phyloP scores from a whole-genome alignment of 2,113 vertebrate genomes.

The Athene noctua region DNA sequence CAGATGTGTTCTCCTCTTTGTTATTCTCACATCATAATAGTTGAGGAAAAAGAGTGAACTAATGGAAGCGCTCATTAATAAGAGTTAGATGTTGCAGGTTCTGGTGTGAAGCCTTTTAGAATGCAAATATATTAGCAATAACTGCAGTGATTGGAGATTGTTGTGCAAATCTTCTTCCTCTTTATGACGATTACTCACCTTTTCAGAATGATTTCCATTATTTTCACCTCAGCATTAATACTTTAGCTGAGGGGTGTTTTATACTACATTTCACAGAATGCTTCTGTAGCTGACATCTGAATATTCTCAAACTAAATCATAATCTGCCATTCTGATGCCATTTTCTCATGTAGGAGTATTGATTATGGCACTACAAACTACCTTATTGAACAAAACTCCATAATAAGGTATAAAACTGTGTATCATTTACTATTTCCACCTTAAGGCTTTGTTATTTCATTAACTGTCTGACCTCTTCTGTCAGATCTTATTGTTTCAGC shows the following conservation, averaged over 20 bases:
- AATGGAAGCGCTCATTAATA: neutral
- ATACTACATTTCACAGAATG: neutral
- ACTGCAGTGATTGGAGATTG: neutral
- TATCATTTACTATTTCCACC: slow-evolving; percentile 20
- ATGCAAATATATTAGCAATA: neutral
- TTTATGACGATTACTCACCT: neutral
- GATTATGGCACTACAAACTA: neutral
- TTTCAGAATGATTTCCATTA: neutral
- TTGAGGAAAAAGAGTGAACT: neutral
- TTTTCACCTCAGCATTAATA: neutral
- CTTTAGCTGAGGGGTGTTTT: slow-evolving; percentile 11
- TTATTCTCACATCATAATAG: neutral
- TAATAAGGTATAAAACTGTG: neutral
- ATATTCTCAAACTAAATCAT: neutral
- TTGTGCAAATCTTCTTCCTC: neutral
- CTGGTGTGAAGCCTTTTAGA: neutral
- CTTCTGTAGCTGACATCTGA: neutral
- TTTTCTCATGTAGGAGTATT: neutral
- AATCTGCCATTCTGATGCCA: slow-evolving; percentile 5
- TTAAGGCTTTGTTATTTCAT: neutral
- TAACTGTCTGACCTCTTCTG: slow-evolving; percentile 3
- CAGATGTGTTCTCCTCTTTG: neutral
- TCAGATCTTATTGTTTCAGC: neutral
- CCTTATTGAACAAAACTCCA: neutral
- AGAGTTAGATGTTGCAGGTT: neutral